These are phyloP conservation scores for Nycticryphes semicollaris DNA, from an alignment of 2,113 vertebrate species.

Conservation along the genomic window DNA sequence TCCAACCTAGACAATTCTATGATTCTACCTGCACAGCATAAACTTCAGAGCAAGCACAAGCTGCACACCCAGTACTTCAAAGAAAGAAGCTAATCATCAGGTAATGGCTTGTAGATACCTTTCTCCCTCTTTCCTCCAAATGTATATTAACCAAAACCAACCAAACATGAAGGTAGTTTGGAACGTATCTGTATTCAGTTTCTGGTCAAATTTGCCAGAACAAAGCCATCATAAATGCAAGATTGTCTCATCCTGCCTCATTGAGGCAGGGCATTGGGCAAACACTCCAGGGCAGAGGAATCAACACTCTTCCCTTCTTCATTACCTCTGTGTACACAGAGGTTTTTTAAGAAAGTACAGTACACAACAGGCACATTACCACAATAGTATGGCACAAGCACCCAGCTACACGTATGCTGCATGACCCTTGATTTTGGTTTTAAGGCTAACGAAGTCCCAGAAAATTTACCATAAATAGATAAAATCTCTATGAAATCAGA, in stretches of 20 bases:
- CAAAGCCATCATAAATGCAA: not conserved
- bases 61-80: not conserved
- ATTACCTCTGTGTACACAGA: not conserved
- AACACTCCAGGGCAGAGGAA: not conserved
- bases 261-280: not conserved
- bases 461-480: not conserved
- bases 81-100: not conserved
- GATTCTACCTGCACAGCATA: not conserved
- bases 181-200: not conserved
- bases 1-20: no score
- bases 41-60: not conserved
- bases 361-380: not conserved
- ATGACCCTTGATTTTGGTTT: not conserved
- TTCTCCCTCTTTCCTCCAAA: not conserved
- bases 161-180: not conserved
- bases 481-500: not conserved
- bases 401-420: rapidly evolving
- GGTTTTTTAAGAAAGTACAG: not conserved
- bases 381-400: not conserved
- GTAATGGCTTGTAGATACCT: not conserved
- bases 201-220: not conserved
- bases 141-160: not conserved
- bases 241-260: not conserved
- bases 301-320: not conserved
- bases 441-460: not conserved